These are phyloP conservation scores for Agrochola lota DNA, from an alignment of 2,888 invertebrate species.

Conservation along the genomic window DNA sequence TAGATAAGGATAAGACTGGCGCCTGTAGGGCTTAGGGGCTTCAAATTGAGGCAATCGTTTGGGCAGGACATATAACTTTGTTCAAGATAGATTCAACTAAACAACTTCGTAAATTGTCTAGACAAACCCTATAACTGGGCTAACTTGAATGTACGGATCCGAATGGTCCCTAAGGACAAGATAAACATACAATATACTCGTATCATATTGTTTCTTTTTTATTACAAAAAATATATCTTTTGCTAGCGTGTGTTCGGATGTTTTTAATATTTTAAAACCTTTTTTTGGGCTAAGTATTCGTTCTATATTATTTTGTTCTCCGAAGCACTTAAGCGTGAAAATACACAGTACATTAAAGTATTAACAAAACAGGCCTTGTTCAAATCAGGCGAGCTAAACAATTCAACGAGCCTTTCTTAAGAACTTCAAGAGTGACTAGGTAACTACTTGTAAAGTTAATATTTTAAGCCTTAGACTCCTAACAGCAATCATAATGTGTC, in stretches of 20 bases:
- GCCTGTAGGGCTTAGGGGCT: conserved; percentile 9
- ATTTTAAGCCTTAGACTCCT: conserved; percentile 17
- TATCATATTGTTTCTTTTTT: neutral
- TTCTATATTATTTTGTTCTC: neutral
- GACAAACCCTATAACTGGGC: conserved; percentile 11
- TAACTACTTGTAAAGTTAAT: conserved; percentile 14
- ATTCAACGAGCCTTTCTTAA: conserved; percentile 3
- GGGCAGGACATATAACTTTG: conserved; percentile 26
- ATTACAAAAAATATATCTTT: neutral
- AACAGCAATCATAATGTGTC: conserved; percentile 28
- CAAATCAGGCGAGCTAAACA: conserved; percentile 21
- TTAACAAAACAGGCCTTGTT: conserved; percentile 12
- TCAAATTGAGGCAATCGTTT: conserved; percentile 34
- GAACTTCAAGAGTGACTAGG: conserved; percentile 7
- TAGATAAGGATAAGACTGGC: conserved; percentile 19
- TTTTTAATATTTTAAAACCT: neutral
- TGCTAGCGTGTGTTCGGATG: neutral
- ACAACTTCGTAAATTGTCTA: conserved; percentile 34
- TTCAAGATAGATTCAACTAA: conserved; percentile 35
- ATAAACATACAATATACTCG: neutral
- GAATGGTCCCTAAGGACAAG: conserved; percentile 20
- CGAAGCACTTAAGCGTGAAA: neutral
- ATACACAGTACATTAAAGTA: conserved; percentile 9
- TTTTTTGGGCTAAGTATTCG: neutral
- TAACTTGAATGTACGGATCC: neutral